These are phyloP conservation scores for Hirtodrosophila alboralis DNA, from an alignment of 2,888 invertebrate species.

Conservation along the genomic window DNA sequence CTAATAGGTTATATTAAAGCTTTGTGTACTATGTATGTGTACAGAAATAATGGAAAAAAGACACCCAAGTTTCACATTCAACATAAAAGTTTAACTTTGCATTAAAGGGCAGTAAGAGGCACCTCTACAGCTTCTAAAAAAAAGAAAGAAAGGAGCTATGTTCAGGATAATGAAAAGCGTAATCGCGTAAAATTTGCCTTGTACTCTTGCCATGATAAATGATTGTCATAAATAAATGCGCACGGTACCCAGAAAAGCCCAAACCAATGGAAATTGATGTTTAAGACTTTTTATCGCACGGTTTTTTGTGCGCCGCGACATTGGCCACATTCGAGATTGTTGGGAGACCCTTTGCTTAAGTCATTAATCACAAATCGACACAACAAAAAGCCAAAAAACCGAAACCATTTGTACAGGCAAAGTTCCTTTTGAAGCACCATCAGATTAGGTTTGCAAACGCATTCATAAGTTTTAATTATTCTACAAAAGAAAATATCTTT, in stretches of 20 bases:
- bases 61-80: slow-evolving; percentile 24
- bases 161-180: slow-evolving; percentile 74
- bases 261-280: slow-evolving; percentile 77
- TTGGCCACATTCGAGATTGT: slow-evolving; percentile 38
- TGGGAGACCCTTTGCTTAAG: slow-evolving; percentile 38
- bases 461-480: slow-evolving; percentile 63
- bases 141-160: slow-evolving; percentile 8
- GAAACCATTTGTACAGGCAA: slow-evolving; percentile 62
- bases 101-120: slow-evolving; percentile 29
- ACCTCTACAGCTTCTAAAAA: too few species aligned
- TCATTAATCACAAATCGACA: slow-evolving; percentile 75
- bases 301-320: slow-evolving; percentile 68
- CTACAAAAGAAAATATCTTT: slow-evolving; percentile 8
- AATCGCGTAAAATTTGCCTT: slow-evolving; percentile 77
- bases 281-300: slow-evolving; percentile 79
- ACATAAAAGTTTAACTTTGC: slow-evolving; percentile 57
- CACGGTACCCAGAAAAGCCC: slow-evolving; percentile 44
- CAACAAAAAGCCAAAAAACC: slow-evolving; percentile 58
- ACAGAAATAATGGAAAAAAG: slow-evolving; percentile 3
- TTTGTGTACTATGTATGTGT: too few species aligned
- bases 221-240: slow-evolving; percentile 82
- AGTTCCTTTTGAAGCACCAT: slow-evolving; percentile 23
- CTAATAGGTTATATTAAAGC: not conserved
- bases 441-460: slow-evolving; percentile 44
- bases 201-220: slow-evolving; percentile 78